Evolutionary conservation across 2,113 vertebrate species (phyloP).

Genomic region (Rhinogobius similis): DNA sequence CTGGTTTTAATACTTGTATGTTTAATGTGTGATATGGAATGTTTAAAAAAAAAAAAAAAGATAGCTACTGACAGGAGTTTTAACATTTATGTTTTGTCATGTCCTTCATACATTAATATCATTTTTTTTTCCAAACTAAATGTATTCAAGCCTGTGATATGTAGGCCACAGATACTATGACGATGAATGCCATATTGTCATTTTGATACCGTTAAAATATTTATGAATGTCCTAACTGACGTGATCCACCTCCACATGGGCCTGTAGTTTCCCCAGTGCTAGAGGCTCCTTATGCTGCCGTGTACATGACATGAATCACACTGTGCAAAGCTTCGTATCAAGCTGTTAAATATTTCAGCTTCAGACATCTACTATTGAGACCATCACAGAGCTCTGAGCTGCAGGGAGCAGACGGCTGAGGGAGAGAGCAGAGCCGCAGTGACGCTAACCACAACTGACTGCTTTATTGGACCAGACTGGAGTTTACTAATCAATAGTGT

Average conservation of each 20-base stretch:
- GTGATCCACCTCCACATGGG: slow-evolving; percentile 5
- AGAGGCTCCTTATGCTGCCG: slow-evolving; percentile 14
- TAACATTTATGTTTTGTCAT: neutral
- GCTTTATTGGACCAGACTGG: neutral
- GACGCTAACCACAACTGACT: slow-evolving; percentile 3
- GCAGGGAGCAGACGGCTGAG: slow-evolving; percentile 4
- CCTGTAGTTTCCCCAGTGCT: neutral
- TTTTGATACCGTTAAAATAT: slow-evolving; percentile 16
- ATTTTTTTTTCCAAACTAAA: slow-evolving; percentile 28
- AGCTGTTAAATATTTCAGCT: slow-evolving; percentile 57
- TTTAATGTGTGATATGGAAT: neutral
- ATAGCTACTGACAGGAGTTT: neutral
- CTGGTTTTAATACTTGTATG: neutral
- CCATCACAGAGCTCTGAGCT: slow-evolving; percentile 22
- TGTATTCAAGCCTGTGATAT: neutral
- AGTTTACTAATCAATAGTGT: slow-evolving; percentile 2
- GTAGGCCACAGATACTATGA: neutral
- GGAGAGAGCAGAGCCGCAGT: slow-evolving; percentile 13
- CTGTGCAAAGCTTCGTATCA: slow-evolving; percentile 31
- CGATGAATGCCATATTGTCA: neutral
- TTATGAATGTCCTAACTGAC: neutral
- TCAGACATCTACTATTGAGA: slow-evolving; percentile 36
- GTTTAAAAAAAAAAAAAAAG: no score
- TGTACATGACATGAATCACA: slow-evolving; percentile 44
- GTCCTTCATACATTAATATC: slow-evolving; percentile 28